Evolutionary conservation across 2,113 vertebrate species (phyloP), one percentile per base, ranked within the genome.

Genomic region (Atlantisia rogersi): DNA sequence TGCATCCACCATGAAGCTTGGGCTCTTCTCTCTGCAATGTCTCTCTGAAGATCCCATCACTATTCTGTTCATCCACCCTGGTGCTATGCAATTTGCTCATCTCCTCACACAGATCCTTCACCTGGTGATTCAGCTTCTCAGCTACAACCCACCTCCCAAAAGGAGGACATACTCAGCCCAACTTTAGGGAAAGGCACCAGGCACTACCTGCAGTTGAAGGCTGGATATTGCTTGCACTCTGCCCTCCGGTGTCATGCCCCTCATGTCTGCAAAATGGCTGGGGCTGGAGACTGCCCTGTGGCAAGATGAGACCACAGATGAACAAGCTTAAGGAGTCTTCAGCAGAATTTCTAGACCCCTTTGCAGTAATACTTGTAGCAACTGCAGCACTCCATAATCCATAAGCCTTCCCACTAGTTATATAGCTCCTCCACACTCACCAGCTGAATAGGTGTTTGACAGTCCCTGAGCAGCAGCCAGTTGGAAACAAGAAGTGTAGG

Each of bases 1-100:
- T 77, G 9, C 11, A n/a, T 21, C 28, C 37, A 25, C 3, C 1
- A 1, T 21, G 18, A 8, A 5, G 2, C 15, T 65, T 52, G 10
- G 13, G 25, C 7, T 83, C 17, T 37, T 46, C 14, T 77, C 86
- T 73, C 44, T 69, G 9, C 29, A 29, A 2, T 26, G 8, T 35
- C 21, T 37, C 53, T 67, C 16, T 56, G n/a, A 83, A 92, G 37
- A 64, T 9, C 9, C 35, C 1, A 1, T 26, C n/a, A 48, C 13
- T 32, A 17, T 42, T 46, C 35, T 28, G 8, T 55, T 65, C 22
- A n/a, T 56, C 25, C 20, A 59, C 11, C 5, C 5, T 25, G 48
- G 16, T 13, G 8, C 8, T 8, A 21, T 9, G 20, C 58, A 59
- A 24, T 16, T 21, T 75, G 19, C 6, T 88, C 12, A 9, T 35